phyloP scores from a whole-genome alignment of 2,888 invertebrate species.

The Branchellion lobata region DNA sequence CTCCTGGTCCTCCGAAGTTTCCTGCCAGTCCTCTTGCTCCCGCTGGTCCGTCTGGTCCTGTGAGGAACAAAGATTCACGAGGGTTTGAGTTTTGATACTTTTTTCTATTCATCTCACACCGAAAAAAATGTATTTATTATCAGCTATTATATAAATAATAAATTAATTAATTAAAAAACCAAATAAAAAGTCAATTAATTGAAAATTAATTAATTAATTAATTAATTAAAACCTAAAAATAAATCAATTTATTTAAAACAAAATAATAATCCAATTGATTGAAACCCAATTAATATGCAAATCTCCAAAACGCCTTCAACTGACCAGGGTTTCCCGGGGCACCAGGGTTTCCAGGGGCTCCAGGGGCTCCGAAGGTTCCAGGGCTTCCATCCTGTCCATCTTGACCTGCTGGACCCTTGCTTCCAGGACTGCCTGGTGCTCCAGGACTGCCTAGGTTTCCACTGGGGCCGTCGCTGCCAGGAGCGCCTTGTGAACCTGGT shows the following conservation, averaged over 20 bases:
- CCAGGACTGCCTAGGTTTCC: conserved; percentile 8
- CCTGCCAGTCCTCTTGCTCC: conserved; percentile 45
- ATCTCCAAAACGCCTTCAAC: no score
- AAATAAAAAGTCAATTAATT: no score
- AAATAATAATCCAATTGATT: no score
- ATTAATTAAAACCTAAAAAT: no score
- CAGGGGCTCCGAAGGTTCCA: conserved; percentile 16
- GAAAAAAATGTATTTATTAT: no score
- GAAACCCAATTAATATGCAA: no score
- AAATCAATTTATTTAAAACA: no score
- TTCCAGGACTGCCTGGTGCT: conserved; percentile 30
- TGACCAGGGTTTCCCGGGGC: conserved; percentile 3
- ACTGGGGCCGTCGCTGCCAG: background rate
- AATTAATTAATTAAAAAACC: no score
- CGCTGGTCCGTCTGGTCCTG: conserved; percentile 28
- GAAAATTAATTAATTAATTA: no score
- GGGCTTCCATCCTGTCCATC: background rate
- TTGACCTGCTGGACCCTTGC: background rate
- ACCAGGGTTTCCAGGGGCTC: conserved; percentile 28
- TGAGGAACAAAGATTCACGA: background rate
- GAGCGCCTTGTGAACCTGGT: background rate
- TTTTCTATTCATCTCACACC: no score
- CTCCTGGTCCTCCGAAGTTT: conserved; percentile 19
- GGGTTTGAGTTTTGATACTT: no score
- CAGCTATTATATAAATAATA: no score